Conservation (phyloP, 2,888 invertebrate genomes). For the Conus canariensis region DNA sequence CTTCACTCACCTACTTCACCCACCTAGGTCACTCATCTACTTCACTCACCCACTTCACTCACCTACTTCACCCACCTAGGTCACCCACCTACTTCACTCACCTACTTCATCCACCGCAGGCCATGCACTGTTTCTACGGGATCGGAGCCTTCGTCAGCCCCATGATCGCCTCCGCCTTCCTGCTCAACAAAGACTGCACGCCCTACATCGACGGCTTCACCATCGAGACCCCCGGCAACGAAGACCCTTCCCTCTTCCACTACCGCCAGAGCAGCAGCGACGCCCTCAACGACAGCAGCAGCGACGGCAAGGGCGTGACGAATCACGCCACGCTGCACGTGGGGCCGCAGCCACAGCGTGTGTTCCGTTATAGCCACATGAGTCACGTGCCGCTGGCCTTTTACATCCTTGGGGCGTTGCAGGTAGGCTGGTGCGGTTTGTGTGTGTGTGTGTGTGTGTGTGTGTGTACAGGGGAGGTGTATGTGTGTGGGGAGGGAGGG, state of each 20-base stretch:
- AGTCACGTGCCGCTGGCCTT: constrained; percentile 78
- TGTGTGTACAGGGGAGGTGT: not conserved
- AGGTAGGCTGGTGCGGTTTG: constrained; percentile 68
- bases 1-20: too few species aligned
- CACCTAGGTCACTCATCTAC: too few species aligned
- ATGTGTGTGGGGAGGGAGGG: too few species aligned
- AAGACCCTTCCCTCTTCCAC: not conserved
- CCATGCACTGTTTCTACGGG: constrained; percentile 80
- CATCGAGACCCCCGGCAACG: constrained; percentile 41
- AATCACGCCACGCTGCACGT: constrained; percentile 41
- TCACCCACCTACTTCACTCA: too few species aligned
- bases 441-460: not conserved
- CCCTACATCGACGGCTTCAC: constrained; percentile 72
- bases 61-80: too few species aligned
- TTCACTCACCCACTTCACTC: too few species aligned
- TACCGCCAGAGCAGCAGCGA: constrained; percentile 15
- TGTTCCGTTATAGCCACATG: constrained; percentile 71
- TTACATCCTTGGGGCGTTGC: constrained; percentile 79
- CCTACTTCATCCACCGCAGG: constrained; percentile 65
- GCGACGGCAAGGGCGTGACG: not conserved
- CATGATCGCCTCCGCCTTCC: constrained; percentile 80
- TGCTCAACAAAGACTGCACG: constrained; percentile 79
- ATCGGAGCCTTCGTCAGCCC: constrained; percentile 80
- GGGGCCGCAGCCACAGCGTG: constrained; percentile 60
- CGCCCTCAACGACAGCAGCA: not conserved